Evolutionary conservation across 1,140 invertebrate species (phyloP).

Genomic region (Heliconius hermathena): DNA sequence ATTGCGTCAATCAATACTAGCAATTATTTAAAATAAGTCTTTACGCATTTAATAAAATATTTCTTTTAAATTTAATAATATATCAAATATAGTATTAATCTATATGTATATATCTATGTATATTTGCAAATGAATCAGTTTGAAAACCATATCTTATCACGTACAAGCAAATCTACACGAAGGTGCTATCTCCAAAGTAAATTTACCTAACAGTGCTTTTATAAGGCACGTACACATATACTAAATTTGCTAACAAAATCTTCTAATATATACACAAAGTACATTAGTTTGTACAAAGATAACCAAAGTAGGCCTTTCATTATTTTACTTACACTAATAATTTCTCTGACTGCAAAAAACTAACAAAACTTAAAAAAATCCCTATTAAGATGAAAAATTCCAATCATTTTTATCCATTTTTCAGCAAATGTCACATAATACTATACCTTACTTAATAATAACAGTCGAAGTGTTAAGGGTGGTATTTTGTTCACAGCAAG

Average conservation of each 20-base stretch:
- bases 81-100: too few species aligned
- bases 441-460: too few species aligned
- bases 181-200: slow-evolving; percentile 12
- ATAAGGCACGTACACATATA: background rate
- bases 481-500: background rate
- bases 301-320: too few species aligned
- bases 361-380: too few species aligned
- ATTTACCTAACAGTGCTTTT: slow-evolving; percentile 1
- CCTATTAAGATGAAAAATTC: too few species aligned
- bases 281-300: background rate
- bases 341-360: too few species aligned
- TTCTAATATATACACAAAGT: background rate
- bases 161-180: background rate
- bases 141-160: background rate
- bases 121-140: background rate
- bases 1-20: background rate
- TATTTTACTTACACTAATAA: too few species aligned
- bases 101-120: background rate
- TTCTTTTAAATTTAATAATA: background rate
- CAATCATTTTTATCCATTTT: too few species aligned
- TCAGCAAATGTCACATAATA: too few species aligned
- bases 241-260: background rate
- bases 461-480: background rate
- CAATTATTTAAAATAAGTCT: background rate
- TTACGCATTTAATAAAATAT: background rate